Evolutionary conservation across 1,140 invertebrate species (phyloP), one percentile per base, ranked within the genome.

Genomic region (Lethocerus indicus): DNA sequence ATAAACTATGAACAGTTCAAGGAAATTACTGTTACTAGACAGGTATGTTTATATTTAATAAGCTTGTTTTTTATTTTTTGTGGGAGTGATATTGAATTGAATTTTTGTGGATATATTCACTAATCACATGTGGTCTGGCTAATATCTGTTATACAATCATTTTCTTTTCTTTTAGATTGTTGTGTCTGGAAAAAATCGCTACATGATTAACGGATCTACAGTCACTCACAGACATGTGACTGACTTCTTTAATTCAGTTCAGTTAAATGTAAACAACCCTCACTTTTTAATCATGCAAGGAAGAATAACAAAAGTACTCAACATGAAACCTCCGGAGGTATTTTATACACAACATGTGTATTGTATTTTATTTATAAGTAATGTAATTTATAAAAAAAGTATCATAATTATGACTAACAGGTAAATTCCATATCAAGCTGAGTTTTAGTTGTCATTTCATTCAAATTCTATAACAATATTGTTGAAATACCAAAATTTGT

Each of bases 221-320:
- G 90, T 92, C 0, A 73, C 83, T 55, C 91, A 92, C 62, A 90
- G 86, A 59, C 70, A 84, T 58, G 86, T 98, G 0, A 78, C 83
- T 47, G 95, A 99, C 67, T 69, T 99, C 56, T 98, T 99, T 64
- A 85, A 87, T 57, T 94, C 93, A 0, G 83, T 98, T 6, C 91
- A 96, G 60, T 68, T 99, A 2, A 99, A 99, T 67, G 89, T 98
- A 0, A 98, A 98, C 66, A 98, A 98, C 72, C 95, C 95, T 3
- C 94, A 98, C 65, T 99, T 98, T 64, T 75, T 99, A 3, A 99
- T 99, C 57, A 98, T 99, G 95, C 96, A 99, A 74, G 96, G 96
- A 7, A 77, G 93, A 59, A 96, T 99, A 47, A 98, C 94, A 1
- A 98, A 98, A 75, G 95, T 99, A 1, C 71, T 98, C 2, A 98